These are phyloP conservation scores for Cyprinodon tularosa DNA, from an alignment of 2,113 vertebrate genomes.

Conservation along the genomic window DNA sequence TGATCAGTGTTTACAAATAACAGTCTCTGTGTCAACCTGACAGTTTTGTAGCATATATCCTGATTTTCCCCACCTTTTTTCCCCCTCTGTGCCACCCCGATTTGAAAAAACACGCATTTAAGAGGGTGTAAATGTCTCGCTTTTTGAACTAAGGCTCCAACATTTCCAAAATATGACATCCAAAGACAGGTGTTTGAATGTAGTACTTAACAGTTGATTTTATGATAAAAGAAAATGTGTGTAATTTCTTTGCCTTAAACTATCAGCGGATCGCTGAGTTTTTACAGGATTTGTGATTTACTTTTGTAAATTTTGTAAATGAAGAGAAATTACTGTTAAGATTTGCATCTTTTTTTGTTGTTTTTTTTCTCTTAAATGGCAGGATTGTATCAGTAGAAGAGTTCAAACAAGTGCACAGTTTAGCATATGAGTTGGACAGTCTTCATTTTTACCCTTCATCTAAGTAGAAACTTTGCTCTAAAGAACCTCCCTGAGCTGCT, in stretches of 20 bases:
- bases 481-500: constrained; percentile 14
- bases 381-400: constrained; percentile 28
- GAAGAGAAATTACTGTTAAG: constrained; percentile 65
- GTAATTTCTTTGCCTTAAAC: constrained; percentile 76
- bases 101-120: constrained; percentile 57
- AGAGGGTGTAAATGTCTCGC: constrained; percentile 43
- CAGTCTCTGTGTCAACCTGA: constrained; percentile 24
- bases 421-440: constrained; percentile 15
- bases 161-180: constrained; percentile 50
- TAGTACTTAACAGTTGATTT: constrained; percentile 72
- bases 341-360: constrained; percentile 33
- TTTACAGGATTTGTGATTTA: constrained; percentile 76
- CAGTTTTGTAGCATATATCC: constrained; percentile 34
- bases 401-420: constrained; percentile 37
- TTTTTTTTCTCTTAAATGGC: constrained; percentile 34
- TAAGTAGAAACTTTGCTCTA: constrained; percentile 17
- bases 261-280: constrained; percentile 71
- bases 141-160: constrained; percentile 47
- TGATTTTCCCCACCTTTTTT: not conserved
- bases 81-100: constrained; percentile 56
- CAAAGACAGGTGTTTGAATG: constrained; percentile 77
- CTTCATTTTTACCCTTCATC: constrained; percentile 27
- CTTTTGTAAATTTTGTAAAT: constrained; percentile 84
- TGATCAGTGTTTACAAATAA: constrained; percentile 60
- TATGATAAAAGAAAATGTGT: constrained; percentile 37